A percentile compares a stretch with the other conserved stretches of the same genome.
These are phyloP conservation scores for Alca torda DNA, from an alignment of 2,797 vertebrate species.

Conservation along the genomic window DNA sequence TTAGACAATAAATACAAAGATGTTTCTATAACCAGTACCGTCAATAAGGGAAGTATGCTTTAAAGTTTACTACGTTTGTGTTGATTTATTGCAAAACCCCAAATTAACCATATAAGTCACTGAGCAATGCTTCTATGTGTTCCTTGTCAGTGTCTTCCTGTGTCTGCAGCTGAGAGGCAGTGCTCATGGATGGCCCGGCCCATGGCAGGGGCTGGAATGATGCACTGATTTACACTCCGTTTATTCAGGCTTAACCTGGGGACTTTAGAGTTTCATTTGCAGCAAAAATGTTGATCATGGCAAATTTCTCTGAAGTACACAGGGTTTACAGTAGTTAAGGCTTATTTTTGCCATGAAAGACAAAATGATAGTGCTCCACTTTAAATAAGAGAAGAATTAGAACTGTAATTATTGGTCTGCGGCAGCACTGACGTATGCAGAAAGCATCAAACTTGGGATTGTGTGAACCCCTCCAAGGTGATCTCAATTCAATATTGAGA, in stretches of 20 bases:
- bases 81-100: background rate
- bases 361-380: background rate
- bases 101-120: background rate
- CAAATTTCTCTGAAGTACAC: background rate
- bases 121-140: rapidly evolving
- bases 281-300: background rate
- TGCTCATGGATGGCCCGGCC: background rate
- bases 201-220: background rate
- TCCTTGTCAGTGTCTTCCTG: background rate
- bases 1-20: background rate
- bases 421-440: background rate
- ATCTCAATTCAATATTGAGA: background rate
- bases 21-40: background rate
- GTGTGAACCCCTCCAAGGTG: background rate
- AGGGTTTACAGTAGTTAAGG: background rate
- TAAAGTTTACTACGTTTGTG: background rate
- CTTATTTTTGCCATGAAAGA: background rate
- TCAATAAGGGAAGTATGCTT: background rate
- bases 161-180: background rate
- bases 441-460: background rate
- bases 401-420: background rate
- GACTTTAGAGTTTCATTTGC: background rate
- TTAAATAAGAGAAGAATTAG: background rate
- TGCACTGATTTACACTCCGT: background rate
- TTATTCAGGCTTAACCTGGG: background rate